phyloP scores from a whole-genome alignment of 2,888 invertebrate genomes.

The Dorcus parallelipipedus region DNA sequence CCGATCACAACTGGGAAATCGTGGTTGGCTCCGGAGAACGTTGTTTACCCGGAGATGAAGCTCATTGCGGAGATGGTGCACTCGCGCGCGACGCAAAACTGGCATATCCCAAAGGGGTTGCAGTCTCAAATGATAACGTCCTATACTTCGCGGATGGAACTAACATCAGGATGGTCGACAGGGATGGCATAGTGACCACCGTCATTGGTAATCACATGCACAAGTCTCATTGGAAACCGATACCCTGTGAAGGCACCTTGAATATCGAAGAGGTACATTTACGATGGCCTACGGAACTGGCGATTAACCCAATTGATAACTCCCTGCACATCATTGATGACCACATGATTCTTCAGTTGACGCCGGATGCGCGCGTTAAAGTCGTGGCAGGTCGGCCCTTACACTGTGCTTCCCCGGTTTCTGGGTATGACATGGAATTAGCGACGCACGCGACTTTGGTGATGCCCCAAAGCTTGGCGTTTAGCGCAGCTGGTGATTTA shows the following conservation, averaged over 20 bases:
- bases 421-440: conserved; percentile 78
- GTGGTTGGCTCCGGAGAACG: conserved; percentile 93
- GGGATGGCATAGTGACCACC: conserved; percentile 88
- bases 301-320: conserved; percentile 92
- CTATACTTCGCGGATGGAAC: conserved; percentile 95
- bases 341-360: conserved; percentile 90
- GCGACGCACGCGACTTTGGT: conserved; percentile 89
- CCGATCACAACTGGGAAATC: conserved; percentile 91
- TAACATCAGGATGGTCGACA: conserved; percentile 85
- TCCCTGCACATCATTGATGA: conserved; percentile 94
- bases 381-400: conserved; percentile 91
- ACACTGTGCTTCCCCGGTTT: conserved; percentile 83
- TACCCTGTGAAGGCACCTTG: conserved; percentile 86
- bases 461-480: conserved; percentile 92
- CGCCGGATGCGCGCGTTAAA: conserved; percentile 85
- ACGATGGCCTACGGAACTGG: conserved; percentile 93
- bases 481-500: conserved; percentile 86
- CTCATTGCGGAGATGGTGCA: conserved; percentile 95
- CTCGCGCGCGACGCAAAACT: conserved; percentile 89
- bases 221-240: conserved; percentile 89
- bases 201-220: conserved; percentile 92
- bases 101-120: conserved; percentile 94
- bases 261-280: conserved; percentile 91
- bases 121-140: conserved; percentile 87
- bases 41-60: conserved; percentile 89